Percentiles rank a stretch among this genome's conserved stretches.
These are phyloP conservation scores for Astyanax mexicanus DNA, from an alignment of 2,797 vertebrate genomes.

Conservation along the genomic window DNA sequence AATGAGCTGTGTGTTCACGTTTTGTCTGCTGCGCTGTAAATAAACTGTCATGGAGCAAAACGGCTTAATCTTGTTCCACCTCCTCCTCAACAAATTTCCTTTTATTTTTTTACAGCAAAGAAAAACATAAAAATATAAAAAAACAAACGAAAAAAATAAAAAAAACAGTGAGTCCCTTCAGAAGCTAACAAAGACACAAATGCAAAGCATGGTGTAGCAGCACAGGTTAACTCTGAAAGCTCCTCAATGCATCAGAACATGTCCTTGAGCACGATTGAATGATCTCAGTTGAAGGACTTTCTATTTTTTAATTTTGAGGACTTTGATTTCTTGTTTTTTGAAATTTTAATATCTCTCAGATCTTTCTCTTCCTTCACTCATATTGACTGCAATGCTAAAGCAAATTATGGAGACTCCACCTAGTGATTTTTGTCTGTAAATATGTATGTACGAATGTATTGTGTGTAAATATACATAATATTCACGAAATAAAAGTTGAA, in stretches of 20 bases:
- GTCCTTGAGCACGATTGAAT: conserved; percentile 13
- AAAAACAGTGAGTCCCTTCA: neutral
- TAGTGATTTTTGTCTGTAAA: conserved; percentile 66
- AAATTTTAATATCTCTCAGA: conserved; percentile 10
- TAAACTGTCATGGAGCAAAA: conserved; percentile 52
- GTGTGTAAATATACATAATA: conserved; percentile 82
- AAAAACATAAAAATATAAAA: conserved; percentile 2
- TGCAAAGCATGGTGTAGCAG: conserved; percentile 60
- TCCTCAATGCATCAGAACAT: conserved; percentile 11
- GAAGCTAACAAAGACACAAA: conserved; percentile 23
- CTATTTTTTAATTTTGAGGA: conserved; percentile 9
- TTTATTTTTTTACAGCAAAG: conserved; percentile 13
- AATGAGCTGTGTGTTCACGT: conserved; percentile 49
- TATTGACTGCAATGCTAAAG: conserved; percentile 12
- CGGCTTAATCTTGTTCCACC: conserved; percentile 38
- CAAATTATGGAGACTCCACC: conserved; percentile 37
- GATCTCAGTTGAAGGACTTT: neutral
- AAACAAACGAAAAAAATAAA: too few relatives aligned
- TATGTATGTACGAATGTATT: conserved; percentile 82
- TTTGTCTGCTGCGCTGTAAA: conserved; percentile 61
- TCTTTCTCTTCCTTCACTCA: conserved; percentile 41
- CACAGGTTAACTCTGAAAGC: conserved; percentile 43
- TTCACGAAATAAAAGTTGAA: conserved; percentile 72
- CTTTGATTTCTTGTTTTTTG: neutral
- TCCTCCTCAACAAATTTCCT: conserved; percentile 39